Conservation (phyloP, 1,140 invertebrate species). For the Sinonovacula constricta region DNA sequence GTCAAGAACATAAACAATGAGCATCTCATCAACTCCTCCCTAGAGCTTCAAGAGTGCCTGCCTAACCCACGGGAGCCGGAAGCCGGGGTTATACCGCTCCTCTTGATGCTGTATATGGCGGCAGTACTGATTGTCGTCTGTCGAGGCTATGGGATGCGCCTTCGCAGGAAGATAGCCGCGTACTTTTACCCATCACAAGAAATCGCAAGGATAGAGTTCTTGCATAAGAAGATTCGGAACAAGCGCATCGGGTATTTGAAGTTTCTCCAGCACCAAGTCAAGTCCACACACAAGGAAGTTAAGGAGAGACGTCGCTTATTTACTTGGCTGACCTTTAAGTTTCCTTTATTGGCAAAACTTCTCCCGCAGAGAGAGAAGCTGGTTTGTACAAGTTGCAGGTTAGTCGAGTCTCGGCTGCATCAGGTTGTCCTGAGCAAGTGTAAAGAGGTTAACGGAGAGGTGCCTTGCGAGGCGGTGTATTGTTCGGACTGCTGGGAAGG, state of each 20-base stretch:
- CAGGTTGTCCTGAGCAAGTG: neutral
- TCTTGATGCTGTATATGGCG: slow-evolving; percentile 1
- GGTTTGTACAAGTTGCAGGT: neutral
- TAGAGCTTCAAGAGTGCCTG: slow-evolving; percentile 36
- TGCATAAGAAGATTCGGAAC: slow-evolving; percentile 11
- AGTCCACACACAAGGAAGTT: slow-evolving; percentile 1
- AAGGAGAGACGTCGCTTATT: neutral
- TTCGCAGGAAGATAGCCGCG: slow-evolving; percentile 7
- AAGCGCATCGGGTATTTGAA: neutral
- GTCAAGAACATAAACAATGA: slow-evolving; percentile 24
- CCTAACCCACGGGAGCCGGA: slow-evolving; percentile 30
- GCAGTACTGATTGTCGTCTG: neutral
- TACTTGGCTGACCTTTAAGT: neutral
- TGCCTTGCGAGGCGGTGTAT: neutral
- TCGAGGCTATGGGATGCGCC: slow-evolving; percentile 7
- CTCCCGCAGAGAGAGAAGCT: neutral
- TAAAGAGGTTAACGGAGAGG: neutral
- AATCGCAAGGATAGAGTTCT: neutral
- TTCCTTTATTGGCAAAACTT: neutral
- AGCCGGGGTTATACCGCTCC: neutral
- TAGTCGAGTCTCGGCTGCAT: neutral
- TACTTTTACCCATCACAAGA: slow-evolving; percentile 13
- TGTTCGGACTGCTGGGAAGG: neutral
- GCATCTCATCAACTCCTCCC: neutral
- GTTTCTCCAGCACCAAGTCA: slow-evolving; percentile 8